phyloP scores from a whole-genome alignment of 2,797 vertebrate species.

The Loriculus beryllinus region DNA sequence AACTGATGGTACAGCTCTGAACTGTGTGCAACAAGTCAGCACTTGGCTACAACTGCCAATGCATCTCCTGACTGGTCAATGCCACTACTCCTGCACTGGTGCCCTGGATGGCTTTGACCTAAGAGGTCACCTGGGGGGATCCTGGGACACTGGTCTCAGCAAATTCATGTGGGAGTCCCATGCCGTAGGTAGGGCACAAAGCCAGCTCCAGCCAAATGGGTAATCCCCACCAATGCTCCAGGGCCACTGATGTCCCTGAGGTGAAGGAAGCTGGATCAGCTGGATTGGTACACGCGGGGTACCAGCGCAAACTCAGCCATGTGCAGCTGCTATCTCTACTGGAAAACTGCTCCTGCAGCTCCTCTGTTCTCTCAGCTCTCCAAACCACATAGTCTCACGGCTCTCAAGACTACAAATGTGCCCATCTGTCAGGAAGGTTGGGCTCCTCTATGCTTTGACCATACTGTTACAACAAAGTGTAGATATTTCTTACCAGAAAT shows the following conservation, averaged over 20 bases:
- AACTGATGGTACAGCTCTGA: background rate
- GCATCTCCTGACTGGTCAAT: background rate
- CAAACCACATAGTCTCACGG: background rate
- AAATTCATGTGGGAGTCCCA: background rate
- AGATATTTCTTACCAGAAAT: background rate
- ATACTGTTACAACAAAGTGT: background rate
- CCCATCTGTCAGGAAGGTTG: background rate
- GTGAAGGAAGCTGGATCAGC: background rate
- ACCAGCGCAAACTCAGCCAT: background rate
- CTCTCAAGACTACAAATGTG: background rate
- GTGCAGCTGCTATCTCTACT: background rate
- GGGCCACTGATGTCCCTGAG: background rate
- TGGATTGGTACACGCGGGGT: background rate
- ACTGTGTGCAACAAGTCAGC: background rate
- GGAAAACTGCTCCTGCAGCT: background rate
- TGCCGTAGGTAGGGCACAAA: background rate
- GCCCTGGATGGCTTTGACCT: background rate
- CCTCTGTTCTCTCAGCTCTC: background rate
- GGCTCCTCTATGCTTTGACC: background rate
- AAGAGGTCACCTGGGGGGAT: background rate
- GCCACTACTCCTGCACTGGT: background rate
- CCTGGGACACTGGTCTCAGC: rapidly evolving
- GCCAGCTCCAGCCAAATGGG: rapidly evolving
- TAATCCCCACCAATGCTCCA: rapidly evolving
- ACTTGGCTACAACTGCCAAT: background rate